Conservation (phyloP, 2,888 invertebrate genomes). For the Pedicia rivosa region DNA sequence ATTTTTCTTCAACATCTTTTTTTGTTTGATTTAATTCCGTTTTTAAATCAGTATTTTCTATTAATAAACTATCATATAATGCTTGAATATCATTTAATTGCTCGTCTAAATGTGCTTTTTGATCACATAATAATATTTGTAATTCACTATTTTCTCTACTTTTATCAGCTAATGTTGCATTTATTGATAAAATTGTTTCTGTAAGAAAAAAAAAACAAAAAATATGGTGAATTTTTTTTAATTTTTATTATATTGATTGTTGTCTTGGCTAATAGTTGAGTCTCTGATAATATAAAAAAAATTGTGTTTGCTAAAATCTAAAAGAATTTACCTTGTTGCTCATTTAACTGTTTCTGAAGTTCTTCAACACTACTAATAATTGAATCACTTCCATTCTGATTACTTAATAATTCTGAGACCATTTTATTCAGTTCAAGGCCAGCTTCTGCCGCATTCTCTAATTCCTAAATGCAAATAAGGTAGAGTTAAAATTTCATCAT, state of each 20-base stretch:
- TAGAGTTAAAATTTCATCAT: background rate
- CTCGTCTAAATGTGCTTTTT: conserved; percentile 34
- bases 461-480: conserved; percentile 30
- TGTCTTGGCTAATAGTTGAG: background rate
- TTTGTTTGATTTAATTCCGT: conserved; percentile 24
- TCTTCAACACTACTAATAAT: conserved; percentile 47
- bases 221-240: background rate
- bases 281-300: no score
- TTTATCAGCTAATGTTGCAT: conserved; percentile 34
- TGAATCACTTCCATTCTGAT: conserved; percentile 48
- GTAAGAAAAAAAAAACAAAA: no score
- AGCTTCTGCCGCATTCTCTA: conserved; percentile 68
- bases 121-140: conserved; percentile 25
- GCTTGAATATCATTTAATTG: conserved; percentile 40
- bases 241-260: background rate
- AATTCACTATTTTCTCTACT: conserved; percentile 38
- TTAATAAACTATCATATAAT: conserved; percentile 35
- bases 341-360: conserved; percentile 45
- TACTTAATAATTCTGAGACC: conserved; percentile 45
- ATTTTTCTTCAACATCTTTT: conserved; percentile 25
- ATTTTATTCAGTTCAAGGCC: conserved; percentile 57
- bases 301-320: no score
- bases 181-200: conserved; percentile 35
- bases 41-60: conserved; percentile 26
- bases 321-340: conserved; percentile 44